These are phyloP conservation scores for Malurus alboscapulatus DNA, from an alignment of 2,113 vertebrate species.

Conservation along the genomic window DNA sequence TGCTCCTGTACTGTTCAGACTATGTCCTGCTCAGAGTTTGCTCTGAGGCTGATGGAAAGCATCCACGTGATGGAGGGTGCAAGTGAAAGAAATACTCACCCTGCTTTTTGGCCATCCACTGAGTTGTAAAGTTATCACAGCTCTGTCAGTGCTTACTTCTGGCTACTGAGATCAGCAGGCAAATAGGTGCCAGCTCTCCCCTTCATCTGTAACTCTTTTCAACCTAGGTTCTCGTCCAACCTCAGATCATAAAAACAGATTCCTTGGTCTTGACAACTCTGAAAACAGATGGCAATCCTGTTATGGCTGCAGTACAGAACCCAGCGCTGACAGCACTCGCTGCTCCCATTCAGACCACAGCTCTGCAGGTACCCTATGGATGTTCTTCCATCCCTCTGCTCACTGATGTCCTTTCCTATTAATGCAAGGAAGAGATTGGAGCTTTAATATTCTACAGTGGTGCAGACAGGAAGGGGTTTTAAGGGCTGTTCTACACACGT, in stretches of 20 bases:
- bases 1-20: not conserved
- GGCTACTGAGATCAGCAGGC: not conserved
- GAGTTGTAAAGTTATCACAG: not conserved
- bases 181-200: fast-evolving
- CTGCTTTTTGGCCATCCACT: not conserved
- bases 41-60: not conserved
- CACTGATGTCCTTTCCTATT: not conserved
- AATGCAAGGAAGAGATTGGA: not conserved
- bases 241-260: conserved; percentile 96
- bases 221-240: conserved; percentile 89
- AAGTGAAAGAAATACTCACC: not conserved
- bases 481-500: not conserved
- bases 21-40: not conserved
- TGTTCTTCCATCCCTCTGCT: not conserved
- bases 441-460: not conserved
- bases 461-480: not conserved
- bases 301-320: conserved; percentile 91
- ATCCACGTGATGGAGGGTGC: not conserved
- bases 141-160: not conserved
- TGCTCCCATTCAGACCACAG: conserved; percentile 88
- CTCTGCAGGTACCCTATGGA: conserved; percentile 84
- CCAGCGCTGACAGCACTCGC: conserved; percentile 86
- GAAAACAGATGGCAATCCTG: conserved; percentile 90
- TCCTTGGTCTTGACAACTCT: conserved; percentile 93
- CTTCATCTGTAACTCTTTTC: not conserved